Evolutionary conservation across 2,888 invertebrate genomes (phyloP).

Genomic region (Molorchus minor): DNA sequence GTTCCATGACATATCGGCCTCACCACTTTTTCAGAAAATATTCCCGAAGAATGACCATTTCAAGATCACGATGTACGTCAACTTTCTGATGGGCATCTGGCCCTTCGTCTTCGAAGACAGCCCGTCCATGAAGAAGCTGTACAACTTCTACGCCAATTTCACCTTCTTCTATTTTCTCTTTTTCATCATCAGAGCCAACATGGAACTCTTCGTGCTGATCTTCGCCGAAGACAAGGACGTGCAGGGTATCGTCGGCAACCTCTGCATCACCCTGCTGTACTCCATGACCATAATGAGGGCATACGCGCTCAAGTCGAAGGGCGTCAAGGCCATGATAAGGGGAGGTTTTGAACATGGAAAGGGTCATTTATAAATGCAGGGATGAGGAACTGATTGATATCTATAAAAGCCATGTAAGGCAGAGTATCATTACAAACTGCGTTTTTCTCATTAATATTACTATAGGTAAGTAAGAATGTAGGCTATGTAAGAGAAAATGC

Average conservation of each 20-base stretch:
- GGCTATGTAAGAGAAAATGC: too few species aligned
- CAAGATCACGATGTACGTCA: conserved; percentile 33
- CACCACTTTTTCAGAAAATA: too few species aligned
- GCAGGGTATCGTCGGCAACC: conserved; percentile 34
- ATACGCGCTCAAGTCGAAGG: conserved; percentile 23
- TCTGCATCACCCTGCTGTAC: conserved; percentile 37
- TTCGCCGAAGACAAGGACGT: conserved; percentile 27
- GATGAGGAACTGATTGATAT: conserved; percentile 29
- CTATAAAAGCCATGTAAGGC: conserved; percentile 24
- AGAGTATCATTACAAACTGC: conserved; percentile 26
- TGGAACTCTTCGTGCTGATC: conserved; percentile 30
- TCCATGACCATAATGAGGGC: conserved; percentile 29
- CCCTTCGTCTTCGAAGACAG: conserved; percentile 36
- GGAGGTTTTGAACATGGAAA: conserved; percentile 29
- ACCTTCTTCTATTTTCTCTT: conserved; percentile 29
- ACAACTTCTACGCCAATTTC: conserved; percentile 26
- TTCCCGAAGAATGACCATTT: conserved; percentile 35
- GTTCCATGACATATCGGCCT: too few species aligned
- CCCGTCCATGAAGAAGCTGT: conserved; percentile 19
- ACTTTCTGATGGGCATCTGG: conserved; percentile 33
- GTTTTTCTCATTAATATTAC: conserved; percentile 1
- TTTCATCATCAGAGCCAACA: conserved; percentile 31
- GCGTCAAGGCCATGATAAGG: conserved; percentile 30
- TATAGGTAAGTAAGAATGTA: conserved; percentile 11
- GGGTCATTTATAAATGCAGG: conserved; percentile 19